Base-by-base conservation (phyloP, 1,140 invertebrate species). In the Pogonognathellus flavescens region DNA sequence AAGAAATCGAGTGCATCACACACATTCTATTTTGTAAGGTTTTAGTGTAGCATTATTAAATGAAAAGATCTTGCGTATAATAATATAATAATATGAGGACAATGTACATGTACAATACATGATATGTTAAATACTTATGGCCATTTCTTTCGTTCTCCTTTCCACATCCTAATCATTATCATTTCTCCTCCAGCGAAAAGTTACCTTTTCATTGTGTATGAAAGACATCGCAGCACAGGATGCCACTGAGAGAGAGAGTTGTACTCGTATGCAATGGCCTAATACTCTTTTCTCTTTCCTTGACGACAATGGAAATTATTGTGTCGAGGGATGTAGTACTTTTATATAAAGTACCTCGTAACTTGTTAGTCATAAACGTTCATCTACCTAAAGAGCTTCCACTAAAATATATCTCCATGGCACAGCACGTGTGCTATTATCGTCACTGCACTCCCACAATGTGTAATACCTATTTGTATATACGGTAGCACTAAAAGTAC, bases 341-440 rank as follows among this genome's bases (percentile, higher is more conserved):
- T 66, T 41, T 66, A 66, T 25, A 25, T 25, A 66, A 66, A 66
- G 62, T 66, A 66, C 62, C 62, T 66, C 62, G 25, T 66, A 66
- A 66, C 62, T 66, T 66, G 62, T 22, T 66, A 66, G 62, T 66
- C 62, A 66, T 66, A 66, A 66, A 66, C 20, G 62, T 66, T 66
- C 62, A 66, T 25, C 20, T 66, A 66, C 62, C 31, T 41, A 41
- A 41, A 41, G 2, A 41, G 31, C 31, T 41, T 6, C 31, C 6
- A 41, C 31, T 41, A 41, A 41, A 41, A 41, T 41, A 41, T 41
- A 41, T 41, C 31, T 41, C 31, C 6, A 3, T 6, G 2, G 2
- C 31, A 41, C 31, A 41, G 2, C 31, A 41, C 31, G 6, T 6
- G 31, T 41, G 1, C 31, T 41, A 41, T 41, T 41, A 41, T 41